Base-by-base conservation (phyloP, 2,113 vertebrate species). In the Cyrtonyx montezumae region DNA sequence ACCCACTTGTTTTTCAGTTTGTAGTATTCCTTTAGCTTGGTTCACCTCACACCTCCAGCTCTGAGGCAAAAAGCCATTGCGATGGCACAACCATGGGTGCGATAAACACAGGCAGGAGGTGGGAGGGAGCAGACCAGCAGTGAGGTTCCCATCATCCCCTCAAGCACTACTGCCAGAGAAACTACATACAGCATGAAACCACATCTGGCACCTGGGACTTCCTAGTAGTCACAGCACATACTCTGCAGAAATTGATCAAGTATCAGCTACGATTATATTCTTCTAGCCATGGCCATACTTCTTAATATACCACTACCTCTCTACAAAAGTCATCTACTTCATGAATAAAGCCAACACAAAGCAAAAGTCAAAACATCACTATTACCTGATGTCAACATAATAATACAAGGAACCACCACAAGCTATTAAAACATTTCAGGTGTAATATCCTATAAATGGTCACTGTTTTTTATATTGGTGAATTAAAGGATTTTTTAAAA, bases 31-130 rank as follows among this genome's bases (percentile, higher is more conserved):
- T 95, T 95, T 71, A 93, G 58, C 78, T 92, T 43, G 48, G 36
- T 89, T 91, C 81, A 84, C 30, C 68, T 91, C 84, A 92, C 94
- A 84, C 87, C 78, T 95, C 65, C 80, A 82, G 78, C 78, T 91
- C 78, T 11, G 8, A 92, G 42, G 36, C 48, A 93, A 81, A 95
- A 91, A 91, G 92, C 66, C 87, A 65, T 6, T 71, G 74, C 91
- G 78, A 6, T 93, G 94, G 89, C 69, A 84, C 53, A 84, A 81
- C 74, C 26, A 84, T 1, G 21, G 78, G 87, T 94, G 91, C 66
- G 94, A 95, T 75, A 94, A 92, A 95, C 89, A 87, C 78, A 76
- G 70, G 84, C 70, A 94, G 89, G 81, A 92, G 20, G 87, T 67
- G 40, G 90, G 84, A 95, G 51, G 59, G 55, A 80, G 19, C 53